Conservation (phyloP, 2,797 vertebrate species). For the Iguana delicatissima region DNA sequence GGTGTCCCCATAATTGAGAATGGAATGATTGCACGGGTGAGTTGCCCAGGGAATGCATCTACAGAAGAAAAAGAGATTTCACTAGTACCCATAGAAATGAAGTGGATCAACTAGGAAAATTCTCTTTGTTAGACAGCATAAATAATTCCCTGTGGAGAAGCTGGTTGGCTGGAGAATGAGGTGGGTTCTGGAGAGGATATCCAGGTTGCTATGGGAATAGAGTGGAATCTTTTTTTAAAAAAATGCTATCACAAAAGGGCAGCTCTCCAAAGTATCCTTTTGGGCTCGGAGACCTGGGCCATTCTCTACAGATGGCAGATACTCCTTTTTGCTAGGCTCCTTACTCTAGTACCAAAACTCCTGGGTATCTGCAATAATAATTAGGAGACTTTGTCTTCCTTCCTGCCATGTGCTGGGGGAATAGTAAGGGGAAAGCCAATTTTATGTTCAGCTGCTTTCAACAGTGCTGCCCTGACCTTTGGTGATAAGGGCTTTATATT, state of each 20-base stretch:
- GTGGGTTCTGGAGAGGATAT: neutral
- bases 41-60: constrained; percentile 54
- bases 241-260: neutral
- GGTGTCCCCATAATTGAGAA: constrained; percentile 98
- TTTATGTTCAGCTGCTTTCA: constrained; percentile 8
- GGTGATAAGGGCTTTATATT: constrained; percentile 5
- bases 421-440: neutral
- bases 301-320: neutral
- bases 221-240: neutral
- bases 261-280: constrained; percentile 1
- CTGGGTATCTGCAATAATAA: neutral
- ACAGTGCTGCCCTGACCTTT: constrained; percentile 13
- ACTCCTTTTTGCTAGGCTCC: neutral
- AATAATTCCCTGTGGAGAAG: neutral
- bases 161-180: constrained; percentile 1
- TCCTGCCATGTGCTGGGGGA: neutral
- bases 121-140: constrained; percentile 1
- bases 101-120: neutral
- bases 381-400: neutral
- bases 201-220: neutral
- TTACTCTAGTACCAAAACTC: neutral
- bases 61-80: neutral
- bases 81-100: neutral
- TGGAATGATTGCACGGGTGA: constrained; percentile 96
- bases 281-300: neutral